These are phyloP conservation scores for Linepithema humile DNA, from an alignment of 1,140 invertebrate genomes.

Conservation along the genomic window DNA sequence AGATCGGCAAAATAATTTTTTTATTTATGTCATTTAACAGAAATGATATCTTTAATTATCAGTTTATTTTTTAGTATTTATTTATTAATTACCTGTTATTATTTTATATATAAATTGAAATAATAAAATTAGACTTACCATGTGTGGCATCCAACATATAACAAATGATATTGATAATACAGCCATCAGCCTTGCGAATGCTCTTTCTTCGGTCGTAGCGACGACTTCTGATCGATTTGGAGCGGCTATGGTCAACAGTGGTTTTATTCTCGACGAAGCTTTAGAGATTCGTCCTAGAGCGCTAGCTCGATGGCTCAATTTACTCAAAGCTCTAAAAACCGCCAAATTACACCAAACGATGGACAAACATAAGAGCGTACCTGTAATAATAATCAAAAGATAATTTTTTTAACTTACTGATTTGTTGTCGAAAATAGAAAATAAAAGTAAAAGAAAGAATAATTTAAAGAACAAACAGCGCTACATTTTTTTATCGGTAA, in stretches of 20 bases:
- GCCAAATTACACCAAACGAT: constrained; percentile 93
- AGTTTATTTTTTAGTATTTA: no score
- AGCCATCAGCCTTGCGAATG: constrained; percentile 93
- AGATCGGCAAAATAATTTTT: no score
- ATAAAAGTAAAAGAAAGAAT: not conserved
- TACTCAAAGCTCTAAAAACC: constrained; percentile 91
- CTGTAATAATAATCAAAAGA: constrained; percentile 82
- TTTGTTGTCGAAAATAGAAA: not conserved
- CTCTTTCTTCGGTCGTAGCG: constrained; percentile 91
- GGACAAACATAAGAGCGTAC: constrained; percentile 89
- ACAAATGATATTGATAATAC: constrained; percentile 92
- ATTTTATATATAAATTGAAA: no score
- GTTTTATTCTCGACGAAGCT: constrained; percentile 78
- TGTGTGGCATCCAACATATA: constrained; percentile 94
- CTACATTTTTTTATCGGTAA: not conserved
- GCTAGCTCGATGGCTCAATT: constrained; percentile 84
- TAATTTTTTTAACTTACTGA: not conserved
- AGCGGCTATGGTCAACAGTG: constrained; percentile 75
- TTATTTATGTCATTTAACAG: no score
- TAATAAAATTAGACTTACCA: constrained; percentile 86
- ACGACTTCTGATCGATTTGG: constrained; percentile 76
- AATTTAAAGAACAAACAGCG: not conserved
- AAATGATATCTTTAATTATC: no score
- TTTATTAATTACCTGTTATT: no score
- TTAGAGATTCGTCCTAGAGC: constrained; percentile 80